Evolutionary conservation across 2,888 invertebrate species (phyloP).

Genomic region (Acheta domesticus): DNA sequence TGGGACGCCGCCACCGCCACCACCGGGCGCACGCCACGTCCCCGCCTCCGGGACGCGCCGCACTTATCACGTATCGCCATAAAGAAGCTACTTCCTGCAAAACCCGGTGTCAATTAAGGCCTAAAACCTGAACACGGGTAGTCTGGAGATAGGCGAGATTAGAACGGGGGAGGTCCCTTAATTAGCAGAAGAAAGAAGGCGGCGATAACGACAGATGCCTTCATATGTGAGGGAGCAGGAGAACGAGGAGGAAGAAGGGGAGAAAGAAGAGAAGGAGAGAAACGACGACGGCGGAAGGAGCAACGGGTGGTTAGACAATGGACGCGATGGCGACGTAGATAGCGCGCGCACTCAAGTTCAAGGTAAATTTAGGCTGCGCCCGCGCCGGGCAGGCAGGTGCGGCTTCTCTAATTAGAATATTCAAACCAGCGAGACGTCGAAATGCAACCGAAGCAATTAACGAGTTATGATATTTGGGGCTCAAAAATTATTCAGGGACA

Average conservation of each 20-base stretch:
- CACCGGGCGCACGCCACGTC: not conserved
- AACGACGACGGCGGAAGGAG: too few relatives aligned
- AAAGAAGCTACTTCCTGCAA: constrained; percentile 9
- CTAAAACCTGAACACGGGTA: constrained; percentile 7
- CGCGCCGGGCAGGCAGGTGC: not conserved
- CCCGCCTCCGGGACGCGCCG: not conserved
- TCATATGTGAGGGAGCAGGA: not conserved
- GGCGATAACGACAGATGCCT: not conserved
- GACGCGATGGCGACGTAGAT: too few relatives aligned
- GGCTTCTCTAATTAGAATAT: not conserved
- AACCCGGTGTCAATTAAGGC: constrained; percentile 9
- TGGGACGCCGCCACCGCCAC: too few relatives aligned
- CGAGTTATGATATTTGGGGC: not conserved
- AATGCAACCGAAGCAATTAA: not conserved
- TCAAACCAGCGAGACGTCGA: not conserved
- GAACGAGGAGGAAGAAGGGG: not conserved
- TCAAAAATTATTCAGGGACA: not conserved
- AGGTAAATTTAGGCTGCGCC: not conserved
- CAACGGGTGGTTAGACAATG: too few relatives aligned
- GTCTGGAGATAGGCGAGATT: not conserved
- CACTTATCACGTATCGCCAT: constrained; percentile 18
- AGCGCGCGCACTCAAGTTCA: not conserved
- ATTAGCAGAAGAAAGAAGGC: constrained; percentile 4
- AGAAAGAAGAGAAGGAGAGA: too few relatives aligned
- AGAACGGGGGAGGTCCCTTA: not conserved